Evolutionary conservation across 2,113 vertebrate species (phyloP).

Genomic region (Todiramphus saurophagus): DNA sequence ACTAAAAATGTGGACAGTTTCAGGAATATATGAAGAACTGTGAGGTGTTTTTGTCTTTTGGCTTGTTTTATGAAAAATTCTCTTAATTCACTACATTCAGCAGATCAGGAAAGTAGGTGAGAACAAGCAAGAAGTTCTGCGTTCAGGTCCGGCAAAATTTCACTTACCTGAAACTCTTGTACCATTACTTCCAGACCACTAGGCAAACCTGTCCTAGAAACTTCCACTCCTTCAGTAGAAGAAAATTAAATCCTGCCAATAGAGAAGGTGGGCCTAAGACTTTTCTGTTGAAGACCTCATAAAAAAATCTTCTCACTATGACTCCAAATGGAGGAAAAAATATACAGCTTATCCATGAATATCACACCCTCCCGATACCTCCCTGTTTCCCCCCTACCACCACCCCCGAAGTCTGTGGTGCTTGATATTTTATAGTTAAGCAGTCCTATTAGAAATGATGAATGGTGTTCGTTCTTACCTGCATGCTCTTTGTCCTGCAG

Average conservation of each 20-base stretch:
- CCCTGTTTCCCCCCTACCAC: too few relatives aligned
- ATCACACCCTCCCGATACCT: not conserved
- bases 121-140: not conserved
- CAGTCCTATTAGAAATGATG: not conserved
- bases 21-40: not conserved
- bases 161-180: not conserved
- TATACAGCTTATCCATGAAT: not conserved
- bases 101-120: not conserved
- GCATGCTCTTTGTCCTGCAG: not conserved
- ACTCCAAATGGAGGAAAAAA: not conserved
- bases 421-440: not conserved
- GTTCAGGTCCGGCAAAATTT: not conserved
- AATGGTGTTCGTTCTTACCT: constrained; percentile 22
- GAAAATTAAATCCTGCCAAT: not conserved
- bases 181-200: not conserved
- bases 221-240: not conserved
- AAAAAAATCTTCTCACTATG: not conserved
- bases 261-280: not conserved
- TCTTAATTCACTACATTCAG: not conserved
- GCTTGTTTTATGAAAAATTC: not conserved
- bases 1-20: not conserved
- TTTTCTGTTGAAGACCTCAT: not conserved
- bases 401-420: not conserved
- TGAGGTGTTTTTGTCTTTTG: not conserved
- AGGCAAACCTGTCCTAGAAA: not conserved